Percentiles rank a stretch among this genome's conserved stretches.
Conservation (phyloP, 2,888 invertebrate genomes). For the Cecidostiba fungosa region DNA sequence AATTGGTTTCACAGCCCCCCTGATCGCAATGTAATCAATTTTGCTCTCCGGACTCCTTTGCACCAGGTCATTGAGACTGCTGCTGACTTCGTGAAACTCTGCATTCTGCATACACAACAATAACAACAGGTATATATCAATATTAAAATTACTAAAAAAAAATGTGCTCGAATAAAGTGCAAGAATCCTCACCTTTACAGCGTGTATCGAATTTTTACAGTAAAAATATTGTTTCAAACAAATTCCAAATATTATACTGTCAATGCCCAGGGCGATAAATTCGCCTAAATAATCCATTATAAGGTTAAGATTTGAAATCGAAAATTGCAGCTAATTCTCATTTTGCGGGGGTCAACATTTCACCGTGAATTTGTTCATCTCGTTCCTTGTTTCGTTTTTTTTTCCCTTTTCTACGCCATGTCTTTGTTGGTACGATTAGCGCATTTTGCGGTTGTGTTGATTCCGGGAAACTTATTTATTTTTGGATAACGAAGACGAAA, state of each 20-base stretch:
- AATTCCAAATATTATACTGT: constrained; percentile 87
- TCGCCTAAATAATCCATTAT: constrained; percentile 90
- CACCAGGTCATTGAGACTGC: constrained; percentile 84
- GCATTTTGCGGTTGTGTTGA: constrained; percentile 26
- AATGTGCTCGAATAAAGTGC: constrained; percentile 26
- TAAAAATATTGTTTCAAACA: constrained; percentile 89
- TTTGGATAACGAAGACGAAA: constrained; percentile 10
- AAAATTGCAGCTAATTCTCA: constrained; percentile 50
- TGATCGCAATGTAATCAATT: constrained; percentile 88
- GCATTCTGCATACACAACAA: constrained; percentile 82
- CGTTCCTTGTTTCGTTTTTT: constrained; percentile 22
- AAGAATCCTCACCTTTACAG: constrained; percentile 84
- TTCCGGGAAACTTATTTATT: constrained; percentile 10
- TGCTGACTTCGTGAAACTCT: constrained; percentile 86
- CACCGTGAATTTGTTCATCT: constrained; percentile 30
- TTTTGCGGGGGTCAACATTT: constrained; percentile 45
- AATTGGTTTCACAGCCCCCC: constrained; percentile 89
- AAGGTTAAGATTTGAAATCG: constrained; percentile 60
- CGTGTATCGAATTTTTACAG: constrained; percentile 87
- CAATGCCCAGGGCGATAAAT: constrained; percentile 87
- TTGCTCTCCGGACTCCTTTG: constrained; percentile 84
- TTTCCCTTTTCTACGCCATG: not conserved
- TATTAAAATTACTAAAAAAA: not conserved
- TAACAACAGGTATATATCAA: constrained; percentile 27
- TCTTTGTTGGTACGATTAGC: not conserved